Evolutionary conservation across 1,140 invertebrate species (phyloP).

Genomic region (Limonius californicus): DNA sequence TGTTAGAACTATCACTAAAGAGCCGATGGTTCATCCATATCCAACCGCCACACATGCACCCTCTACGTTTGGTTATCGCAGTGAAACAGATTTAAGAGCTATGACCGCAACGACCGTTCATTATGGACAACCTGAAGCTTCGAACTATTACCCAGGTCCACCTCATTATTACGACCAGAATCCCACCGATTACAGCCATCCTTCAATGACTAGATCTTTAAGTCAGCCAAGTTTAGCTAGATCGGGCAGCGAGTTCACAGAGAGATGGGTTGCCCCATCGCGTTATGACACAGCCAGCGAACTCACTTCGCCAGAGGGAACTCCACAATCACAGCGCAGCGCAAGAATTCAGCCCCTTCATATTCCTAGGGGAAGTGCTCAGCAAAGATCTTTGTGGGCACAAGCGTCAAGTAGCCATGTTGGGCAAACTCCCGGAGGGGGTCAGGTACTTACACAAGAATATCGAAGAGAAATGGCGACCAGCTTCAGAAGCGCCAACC

Average conservation of each 20-base stretch:
- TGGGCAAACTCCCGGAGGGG: conserved; percentile 24
- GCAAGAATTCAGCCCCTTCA: conserved; percentile 37
- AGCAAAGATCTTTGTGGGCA: conserved; percentile 39
- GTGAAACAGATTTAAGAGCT: conserved; percentile 65
- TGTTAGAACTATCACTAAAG: conserved; percentile 60
- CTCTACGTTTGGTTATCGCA: conserved; percentile 56
- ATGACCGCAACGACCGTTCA: conserved; percentile 90
- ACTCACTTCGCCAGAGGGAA: conserved; percentile 46
- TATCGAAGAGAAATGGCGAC: conserved; percentile 38
- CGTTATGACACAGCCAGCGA: conserved; percentile 53
- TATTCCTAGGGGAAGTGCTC: conserved; percentile 27
- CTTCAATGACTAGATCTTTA: conserved; percentile 68
- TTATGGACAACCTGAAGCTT: conserved; percentile 64
- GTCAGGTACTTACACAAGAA: conserved; percentile 37
- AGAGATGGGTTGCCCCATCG: conserved; percentile 69
- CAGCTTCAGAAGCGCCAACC: conserved; percentile 26
- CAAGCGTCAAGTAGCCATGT: conserved; percentile 28
- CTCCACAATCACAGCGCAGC: conserved; percentile 44
- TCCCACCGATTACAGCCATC: conserved; percentile 51
- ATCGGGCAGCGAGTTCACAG: conserved; percentile 81
- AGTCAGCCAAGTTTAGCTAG: conserved; percentile 78
- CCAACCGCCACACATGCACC: conserved; percentile 46
- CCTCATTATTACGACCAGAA: conserved; percentile 56
- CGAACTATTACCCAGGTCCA: conserved; percentile 52
- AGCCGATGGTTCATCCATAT: conserved; percentile 49